These are phyloP conservation scores for Papilio elwesi DNA, from an alignment of 2,888 invertebrate genomes.

Conservation along the genomic window DNA sequence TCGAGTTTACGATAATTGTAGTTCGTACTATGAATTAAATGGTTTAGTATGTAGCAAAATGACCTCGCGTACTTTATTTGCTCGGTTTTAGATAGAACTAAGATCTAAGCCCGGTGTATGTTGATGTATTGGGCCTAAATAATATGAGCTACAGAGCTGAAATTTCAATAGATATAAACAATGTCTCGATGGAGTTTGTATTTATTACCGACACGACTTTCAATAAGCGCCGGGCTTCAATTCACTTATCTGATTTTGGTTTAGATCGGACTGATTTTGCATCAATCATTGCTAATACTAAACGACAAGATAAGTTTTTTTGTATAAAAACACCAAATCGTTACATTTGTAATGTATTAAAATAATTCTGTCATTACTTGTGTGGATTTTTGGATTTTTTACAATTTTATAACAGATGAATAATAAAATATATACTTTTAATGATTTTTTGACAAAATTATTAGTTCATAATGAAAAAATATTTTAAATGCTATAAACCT, in stretches of 20 bases:
- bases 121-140: slow-evolving; percentile 7
- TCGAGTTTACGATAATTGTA: slow-evolving; percentile 51
- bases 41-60: slow-evolving; percentile 46
- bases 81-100: slow-evolving; percentile 31
- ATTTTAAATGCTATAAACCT: no score
- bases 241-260: background rate
- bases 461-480: background rate
- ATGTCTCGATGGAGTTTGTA: background rate
- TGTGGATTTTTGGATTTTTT: no score
- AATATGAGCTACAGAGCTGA: background rate
- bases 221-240: slow-evolving; percentile 4
- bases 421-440: background rate
- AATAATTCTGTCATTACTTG: background rate
- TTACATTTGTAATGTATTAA: slow-evolving; percentile 9
- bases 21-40: slow-evolving; percentile 57
- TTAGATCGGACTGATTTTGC: slow-evolving; percentile 28
- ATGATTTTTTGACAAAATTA: background rate
- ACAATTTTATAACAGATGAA: background rate
- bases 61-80: slow-evolving; percentile 58
- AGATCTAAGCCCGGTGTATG: slow-evolving; percentile 4
- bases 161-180: background rate
- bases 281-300: slow-evolving; percentile 20
- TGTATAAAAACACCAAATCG: background rate
- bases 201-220: background rate
- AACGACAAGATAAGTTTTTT: background rate